phyloP scores from a whole-genome alignment of 2,888 invertebrate genomes.

The Tetramorium bicarinatum region DNA sequence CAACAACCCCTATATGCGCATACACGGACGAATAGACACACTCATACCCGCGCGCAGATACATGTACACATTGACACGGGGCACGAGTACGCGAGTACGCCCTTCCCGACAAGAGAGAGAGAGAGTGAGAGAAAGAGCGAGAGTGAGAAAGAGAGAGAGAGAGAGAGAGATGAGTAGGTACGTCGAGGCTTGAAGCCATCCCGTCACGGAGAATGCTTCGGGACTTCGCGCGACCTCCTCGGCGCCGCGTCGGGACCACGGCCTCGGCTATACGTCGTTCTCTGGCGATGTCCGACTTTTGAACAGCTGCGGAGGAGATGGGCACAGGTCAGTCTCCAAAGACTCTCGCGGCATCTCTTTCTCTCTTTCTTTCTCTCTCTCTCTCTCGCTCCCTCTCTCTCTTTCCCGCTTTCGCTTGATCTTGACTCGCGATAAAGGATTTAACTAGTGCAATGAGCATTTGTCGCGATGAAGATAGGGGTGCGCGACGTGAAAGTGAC shows the following conservation, averaged over 20 bases:
- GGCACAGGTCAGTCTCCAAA: conserved; percentile 89
- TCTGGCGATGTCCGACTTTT: conserved; percentile 81
- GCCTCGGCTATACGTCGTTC: conserved; percentile 71
- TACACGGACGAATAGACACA: conserved; percentile 37
- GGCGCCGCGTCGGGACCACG: conserved; percentile 71
- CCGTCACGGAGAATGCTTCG: conserved; percentile 78
- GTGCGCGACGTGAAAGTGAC: conserved; percentile 46
- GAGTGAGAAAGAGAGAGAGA: conserved; percentile 66
- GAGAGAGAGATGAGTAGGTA: conserved; percentile 73
- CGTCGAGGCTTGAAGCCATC: conserved; percentile 76
- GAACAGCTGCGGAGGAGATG: conserved; percentile 88
- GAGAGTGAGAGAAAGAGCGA: conserved; percentile 62
- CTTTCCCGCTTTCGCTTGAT: conserved; percentile 8
- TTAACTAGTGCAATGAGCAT: not conserved
- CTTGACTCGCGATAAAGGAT: conserved; percentile 18
- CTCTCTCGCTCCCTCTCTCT: not conserved
- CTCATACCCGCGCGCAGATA: conserved; percentile 5
- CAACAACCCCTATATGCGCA: conserved; percentile 68
- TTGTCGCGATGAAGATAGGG: not conserved
- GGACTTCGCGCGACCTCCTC: conserved; percentile 79
- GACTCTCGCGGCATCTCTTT: conserved; percentile 51
- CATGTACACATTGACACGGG: conserved; percentile 44
- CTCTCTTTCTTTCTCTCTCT: not conserved
- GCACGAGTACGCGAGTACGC: conserved; percentile 62
- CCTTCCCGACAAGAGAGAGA: conserved; percentile 70